Base-by-base conservation (phyloP, 2,797 vertebrate species). In the Myotis daubentonii region DNA sequence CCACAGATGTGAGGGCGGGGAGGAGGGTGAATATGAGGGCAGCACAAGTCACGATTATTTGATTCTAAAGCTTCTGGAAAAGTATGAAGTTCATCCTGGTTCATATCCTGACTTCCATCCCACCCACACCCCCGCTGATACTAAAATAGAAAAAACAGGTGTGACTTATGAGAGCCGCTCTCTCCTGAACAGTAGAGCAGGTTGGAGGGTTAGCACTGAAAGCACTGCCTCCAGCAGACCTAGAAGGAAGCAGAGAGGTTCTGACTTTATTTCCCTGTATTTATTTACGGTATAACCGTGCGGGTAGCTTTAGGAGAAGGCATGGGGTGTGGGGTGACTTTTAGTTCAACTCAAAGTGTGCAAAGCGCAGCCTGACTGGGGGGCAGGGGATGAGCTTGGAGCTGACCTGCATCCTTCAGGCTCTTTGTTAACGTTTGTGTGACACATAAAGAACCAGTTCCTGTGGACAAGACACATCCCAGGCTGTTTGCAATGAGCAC, bases 1-100 rank as follows among this genome's bases (percentile, higher is more conserved):
- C 28, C 16, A 15, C 9, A 28, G 36, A 20, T 1, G 3, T 2
- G 22, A 65, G 44, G 9, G 6, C 4, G 49, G 74, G 0, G 7
- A 47, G 13, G 60, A 53, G 4, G 20, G 4, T n/a, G 41, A 68
- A 3, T 8, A 4, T n/a, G 12, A 62, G 13, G 49, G 25, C 23
- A 17, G 10, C 44, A 36, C 28, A 1, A 20, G 76, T 25, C 2
- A 25, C 30, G 12, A 5, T 53, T 44, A 9, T n/a, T 25, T 8
- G 3, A 4, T 28, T 36, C 15, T 25, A 41, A 70, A 3, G 0
- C 17, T 28, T 74, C 30, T 36, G 30, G 19, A 10, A 60, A 47
- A 12, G 17, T 30, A 1, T 8, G 15, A 3, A 16, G 2, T 22
- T 83, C 11, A 49, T 49, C 41, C 25, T 74, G 47, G 41, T 70